These are phyloP conservation scores for Poeciliopsis gracilis DNA, from an alignment of 2,797 vertebrate genomes.

Conservation along the genomic window DNA sequence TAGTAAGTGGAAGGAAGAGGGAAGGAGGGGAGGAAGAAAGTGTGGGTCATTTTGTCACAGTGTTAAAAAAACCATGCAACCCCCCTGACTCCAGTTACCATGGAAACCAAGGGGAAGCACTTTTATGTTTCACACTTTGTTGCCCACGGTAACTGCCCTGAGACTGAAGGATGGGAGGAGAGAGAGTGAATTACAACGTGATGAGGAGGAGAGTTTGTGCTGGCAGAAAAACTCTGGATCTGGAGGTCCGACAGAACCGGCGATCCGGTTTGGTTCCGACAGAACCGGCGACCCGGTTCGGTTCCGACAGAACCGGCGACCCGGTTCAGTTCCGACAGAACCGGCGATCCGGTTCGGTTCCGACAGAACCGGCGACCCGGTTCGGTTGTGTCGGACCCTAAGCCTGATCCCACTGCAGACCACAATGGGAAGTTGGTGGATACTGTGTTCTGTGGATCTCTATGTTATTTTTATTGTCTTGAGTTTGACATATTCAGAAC, in stretches of 20 bases:
- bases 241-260: not conserved
- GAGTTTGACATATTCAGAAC: not conserved
- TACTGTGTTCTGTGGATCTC: too few species aligned
- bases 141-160: conserved; percentile 55
- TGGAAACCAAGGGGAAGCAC: conserved; percentile 56
- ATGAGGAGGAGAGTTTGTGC: not conserved
- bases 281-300: too few species aligned
- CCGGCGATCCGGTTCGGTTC: not conserved
- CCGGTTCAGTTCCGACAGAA: too few species aligned
- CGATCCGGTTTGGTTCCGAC: not conserved
- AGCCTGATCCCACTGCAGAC: too few species aligned
- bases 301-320: too few species aligned
- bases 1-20: not conserved
- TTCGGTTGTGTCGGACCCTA: too few species aligned
- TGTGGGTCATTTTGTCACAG: conserved; percentile 52
- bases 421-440: too few species aligned
- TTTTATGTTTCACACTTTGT: conserved; percentile 56
- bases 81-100: conserved; percentile 43
- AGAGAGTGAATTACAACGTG: not conserved
- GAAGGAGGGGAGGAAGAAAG: conserved; percentile 1
- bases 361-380: not conserved
- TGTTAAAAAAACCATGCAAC: conserved; percentile 38
- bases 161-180: conserved; percentile 32
- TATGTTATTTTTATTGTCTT: not conserved
- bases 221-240: not conserved